Conservation (phyloP, 2,113 vertebrate species). For the Oreochromis aureus region DNA sequence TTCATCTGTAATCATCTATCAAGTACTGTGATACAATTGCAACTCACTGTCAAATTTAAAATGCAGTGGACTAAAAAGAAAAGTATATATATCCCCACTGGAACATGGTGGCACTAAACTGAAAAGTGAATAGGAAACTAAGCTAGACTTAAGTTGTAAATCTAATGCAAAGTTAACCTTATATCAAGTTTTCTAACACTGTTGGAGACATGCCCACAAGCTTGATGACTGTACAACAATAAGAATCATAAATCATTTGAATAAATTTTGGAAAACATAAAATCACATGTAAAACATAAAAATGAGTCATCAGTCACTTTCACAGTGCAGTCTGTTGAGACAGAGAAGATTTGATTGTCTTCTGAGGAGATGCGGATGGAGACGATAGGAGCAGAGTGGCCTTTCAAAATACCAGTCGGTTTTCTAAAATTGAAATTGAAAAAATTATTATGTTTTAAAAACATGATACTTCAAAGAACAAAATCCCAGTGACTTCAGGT, state of each 20-base stretch:
- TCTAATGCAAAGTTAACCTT: not conserved
- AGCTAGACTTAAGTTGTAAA: not conserved
- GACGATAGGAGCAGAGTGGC: slow-evolving; percentile 62
- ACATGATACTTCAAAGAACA: not conserved
- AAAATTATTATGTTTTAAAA: not conserved
- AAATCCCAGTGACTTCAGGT: not conserved
- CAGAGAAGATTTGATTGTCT: slow-evolving; percentile 69
- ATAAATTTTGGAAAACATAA: not conserved
- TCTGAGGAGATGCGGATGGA: slow-evolving; percentile 65
- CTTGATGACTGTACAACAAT: not conserved
- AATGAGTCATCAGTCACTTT: slow-evolving; percentile 53
- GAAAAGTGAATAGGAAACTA: not conserved
- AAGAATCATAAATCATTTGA: not conserved
- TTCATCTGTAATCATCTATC: not conserved
- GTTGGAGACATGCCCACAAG: not conserved
- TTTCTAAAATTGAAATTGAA: slow-evolving; percentile 49
- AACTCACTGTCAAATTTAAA: not conserved
- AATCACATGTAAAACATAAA: not conserved
- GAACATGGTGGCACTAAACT: not conserved
- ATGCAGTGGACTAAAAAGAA: not conserved
- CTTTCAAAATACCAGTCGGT: slow-evolving; percentile 69
- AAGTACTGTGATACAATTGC: not conserved
- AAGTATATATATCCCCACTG: not conserved
- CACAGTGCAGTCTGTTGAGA: slow-evolving; percentile 63
- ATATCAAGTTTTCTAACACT: not conserved